Evolutionary conservation across 2,888 invertebrate species (phyloP), one percentile per base, ranked within the genome.

Genomic region (Calameuta idolon): DNA sequence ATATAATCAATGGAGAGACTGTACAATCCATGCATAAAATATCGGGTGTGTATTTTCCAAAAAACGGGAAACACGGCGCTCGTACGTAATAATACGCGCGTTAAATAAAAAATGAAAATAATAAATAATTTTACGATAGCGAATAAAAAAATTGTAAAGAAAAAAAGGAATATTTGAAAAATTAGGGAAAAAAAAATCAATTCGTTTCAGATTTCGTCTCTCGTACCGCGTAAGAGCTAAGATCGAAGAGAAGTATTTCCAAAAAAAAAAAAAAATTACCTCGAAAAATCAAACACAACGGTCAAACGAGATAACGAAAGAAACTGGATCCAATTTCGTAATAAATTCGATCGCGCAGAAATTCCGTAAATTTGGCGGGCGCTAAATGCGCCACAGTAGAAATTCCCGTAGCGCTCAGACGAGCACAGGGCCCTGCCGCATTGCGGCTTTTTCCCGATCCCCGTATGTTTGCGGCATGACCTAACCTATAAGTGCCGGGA

Each of bases 371-470:
- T 55, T 55, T 23, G 55, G 9, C 55, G 55, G 55, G 23, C 55
- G 23, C 23, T 55, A 55, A 55, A 55, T 55, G 55, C 55, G 55
- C 55, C 55, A 15, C 55, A 55, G 55, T 55, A 55, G 55, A 55
- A 55, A 55, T 55, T 55, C 55, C 55, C 55, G 55, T 55, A 23
- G 55, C 55, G 55, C 55, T 55, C 55, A 23, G 55, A 55, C 55
- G 23, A 55, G 55, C 23, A 55, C 55, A 23, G 55, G 55, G 55
- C 55, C 55, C 23, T 77, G 75, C 77, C 77, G 77, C 77, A 77
- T 75, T 77, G 77, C 77, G 77, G 77, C 75, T 77, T 77, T 69
- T 75, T 77, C 77, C 77, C 75, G 77, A 75, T 34, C 37, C 74
- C 77, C 73, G 74, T 77, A 75, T 77, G 75, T 75, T 77, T 75